Evolutionary conservation across 1,140 invertebrate species (phyloP), one percentile per base, ranked within the genome.

Genomic region (Lordiphosa collinella): DNA sequence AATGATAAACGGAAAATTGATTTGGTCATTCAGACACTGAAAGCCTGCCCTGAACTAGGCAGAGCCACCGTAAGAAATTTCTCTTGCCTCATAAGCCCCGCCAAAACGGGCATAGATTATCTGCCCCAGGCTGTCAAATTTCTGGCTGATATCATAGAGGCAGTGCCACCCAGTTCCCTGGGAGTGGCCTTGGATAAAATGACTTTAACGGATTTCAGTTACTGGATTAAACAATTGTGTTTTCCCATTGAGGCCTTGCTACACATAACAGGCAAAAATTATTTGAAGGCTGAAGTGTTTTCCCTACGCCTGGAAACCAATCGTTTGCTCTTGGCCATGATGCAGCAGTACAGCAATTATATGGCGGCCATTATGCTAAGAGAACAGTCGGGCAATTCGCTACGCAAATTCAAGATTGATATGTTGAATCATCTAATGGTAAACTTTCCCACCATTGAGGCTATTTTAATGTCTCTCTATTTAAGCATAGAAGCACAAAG

Each of bases 11-110:
- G 91, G 68, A 92, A 93, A 41, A 89, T 90, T 41, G 90, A 94
- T 48, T 87, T 94, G n/a, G 89, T 95, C 11, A 74, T 93, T 4
- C 89, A 93, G 76, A 93, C 94, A 36, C 85, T 95, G 44, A 86
- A 87, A 32, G 91, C 92, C 25, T 95, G 94, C 88, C 94, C 94
- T 1, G 94, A 95, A 86, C 90, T 95, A 40, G 91, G 93, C 8
- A 91, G 92, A 87, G 90, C 91, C 31, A 90, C 94, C 4, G 91
- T 94, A 37, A 89, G 65, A 13, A 78, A 59, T 49, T 76, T 48
- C 5, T 74, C 67, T 1, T 47, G 43, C 0, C 55, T 65, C 1
- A 35, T 73, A 25, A 89, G 50, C 41, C 66, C 29, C 3, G 47
- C 43, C 4, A 82, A 29, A 59, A 41, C 46, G 8, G 6, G 12